Evolutionary conservation across 2,888 invertebrate genomes (phyloP), one percentile per base, ranked within the genome.

Genomic region (Drosophila parthenogenetica): DNA sequence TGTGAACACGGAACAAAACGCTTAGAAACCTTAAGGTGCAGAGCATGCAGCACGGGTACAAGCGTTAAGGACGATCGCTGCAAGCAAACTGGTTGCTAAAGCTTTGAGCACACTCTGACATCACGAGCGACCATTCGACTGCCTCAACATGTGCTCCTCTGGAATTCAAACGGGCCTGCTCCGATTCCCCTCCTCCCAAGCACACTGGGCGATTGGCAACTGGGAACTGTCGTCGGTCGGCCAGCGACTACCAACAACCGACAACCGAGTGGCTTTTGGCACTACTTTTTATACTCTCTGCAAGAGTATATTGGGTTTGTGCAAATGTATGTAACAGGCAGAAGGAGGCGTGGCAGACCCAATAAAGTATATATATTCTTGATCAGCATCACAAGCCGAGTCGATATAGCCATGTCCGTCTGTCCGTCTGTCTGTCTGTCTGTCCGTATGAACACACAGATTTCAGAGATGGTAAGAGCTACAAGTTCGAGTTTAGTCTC

Each of bases 61-160:
- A 59, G 29, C 66, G 71, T 57, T 77, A 87, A 83, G 83, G 83
- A 83, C 87, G 85, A 85, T 85, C 87, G 82, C 57, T 89, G 79
- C 69, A 46, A 67, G 57, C 69, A 85, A 85, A 85, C 84, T 85
- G 84, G 84, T 85, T 87, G 51, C 39, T 25, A 58, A 42, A 48
- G 49, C 78, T 50, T 49, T 40, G 53, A 48, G 53, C 48, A 35
- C 13, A 35, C 35, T 46, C 60, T 54, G 70, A 57, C 53, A 65
- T 45, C 45, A 43, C 48, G 62, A 67, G 58, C 67, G 62, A 53
- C 57, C 71, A 54, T 43, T 35, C 68, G 70, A 70, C 55, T 51
- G 45, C 19, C 75, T 46, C 51, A 60, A 63, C 79, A 87, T 84
- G 87, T 81, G 85, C 59, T 69, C 50, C 51, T 68, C 69, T 77